Evolutionary conservation across 2,888 invertebrate species (phyloP), one percentile per base, ranked within the genome.

Genomic region (Bombylius discolor): DNA sequence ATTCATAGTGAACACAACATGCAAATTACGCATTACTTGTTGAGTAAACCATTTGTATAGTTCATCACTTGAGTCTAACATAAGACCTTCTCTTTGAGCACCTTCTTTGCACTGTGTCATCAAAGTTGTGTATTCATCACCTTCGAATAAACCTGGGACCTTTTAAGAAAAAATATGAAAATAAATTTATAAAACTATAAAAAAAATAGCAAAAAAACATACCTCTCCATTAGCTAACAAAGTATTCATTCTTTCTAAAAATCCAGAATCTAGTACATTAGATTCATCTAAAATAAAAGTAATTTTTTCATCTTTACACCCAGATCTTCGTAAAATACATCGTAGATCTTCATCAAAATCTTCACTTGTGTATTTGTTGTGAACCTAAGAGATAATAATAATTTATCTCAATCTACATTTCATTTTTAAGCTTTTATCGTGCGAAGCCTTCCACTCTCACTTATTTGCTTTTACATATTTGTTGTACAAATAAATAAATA

Each of bases 41-140:
- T 93, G 92, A 0, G 99, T 99, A 74, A 99, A 99, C 98, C 99
- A 99, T 78, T 99, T 99, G 76, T 99, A 99, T 11, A 99, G 77
- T 73, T 99, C 99, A 72, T 99, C 99, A 65, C 89, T 91, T 0
- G 97, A 94, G 75, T 99, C 99, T 50, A 99, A 77, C 97, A 99
- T 99, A 48, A 96, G 79, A 5, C 99, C 99, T 76, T 98, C 97
- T 58, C 97, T 80, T 70, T 96, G 96, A 1, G 98, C 95, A 5
- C 98, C 98, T 76, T 99, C 99, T 73, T 99, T 99, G 73, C 99
- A 99, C 72, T 99, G 99, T 0, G 98, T 99, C 97, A 99, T 99
- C 57, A 99, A 77, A 0, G 98, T 97, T 4, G 97, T 95, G 71
- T 96, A 96, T 70, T 99, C 99, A 67, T 99, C 99, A 9, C 98